A percentile compares a stretch with the other conserved stretches of the same genome.
phyloP scores from a whole-genome alignment of 2,888 invertebrate genomes.

The Ametastegia equiseti region DNA sequence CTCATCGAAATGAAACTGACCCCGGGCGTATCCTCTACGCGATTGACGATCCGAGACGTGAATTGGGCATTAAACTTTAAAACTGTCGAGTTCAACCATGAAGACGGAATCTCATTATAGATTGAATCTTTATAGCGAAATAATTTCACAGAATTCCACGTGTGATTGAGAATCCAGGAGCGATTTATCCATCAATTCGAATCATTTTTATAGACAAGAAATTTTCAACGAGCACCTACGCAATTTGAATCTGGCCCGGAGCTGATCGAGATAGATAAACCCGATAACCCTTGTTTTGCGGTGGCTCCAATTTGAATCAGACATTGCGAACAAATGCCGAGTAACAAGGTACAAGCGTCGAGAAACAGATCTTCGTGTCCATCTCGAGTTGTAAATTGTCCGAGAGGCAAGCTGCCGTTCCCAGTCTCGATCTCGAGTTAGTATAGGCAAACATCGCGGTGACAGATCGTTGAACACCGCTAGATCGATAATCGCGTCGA shows the following conservation, averaged over 20 bases:
- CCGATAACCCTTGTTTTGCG: slow-evolving; percentile 22
- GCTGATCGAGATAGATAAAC: slow-evolving; percentile 31
- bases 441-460: slow-evolving; percentile 6
- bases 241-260: neutral
- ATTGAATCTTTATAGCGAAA: neutral
- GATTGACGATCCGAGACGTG: neutral
- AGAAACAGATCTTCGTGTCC: slow-evolving; percentile 47
- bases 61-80: neutral
- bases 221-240: neutral
- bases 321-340: slow-evolving; percentile 21
- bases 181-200: neutral
- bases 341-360: slow-evolving; percentile 41
- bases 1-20: neutral
- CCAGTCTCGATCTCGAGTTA: neutral
- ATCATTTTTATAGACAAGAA: neutral
- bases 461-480: slow-evolving; percentile 29
- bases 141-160: neutral
- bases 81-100: neutral
- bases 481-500: neutral
- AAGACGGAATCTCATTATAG: neutral
- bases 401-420: slow-evolving; percentile 12
- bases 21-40: neutral
- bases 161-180: neutral
- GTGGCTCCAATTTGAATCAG: slow-evolving; percentile 44
- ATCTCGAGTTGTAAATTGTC: slow-evolving; percentile 48